Evolutionary conservation across 2,888 invertebrate species (phyloP), one percentile per base, ranked within the genome.

Genomic region (Brassicogethes aeneus): DNA sequence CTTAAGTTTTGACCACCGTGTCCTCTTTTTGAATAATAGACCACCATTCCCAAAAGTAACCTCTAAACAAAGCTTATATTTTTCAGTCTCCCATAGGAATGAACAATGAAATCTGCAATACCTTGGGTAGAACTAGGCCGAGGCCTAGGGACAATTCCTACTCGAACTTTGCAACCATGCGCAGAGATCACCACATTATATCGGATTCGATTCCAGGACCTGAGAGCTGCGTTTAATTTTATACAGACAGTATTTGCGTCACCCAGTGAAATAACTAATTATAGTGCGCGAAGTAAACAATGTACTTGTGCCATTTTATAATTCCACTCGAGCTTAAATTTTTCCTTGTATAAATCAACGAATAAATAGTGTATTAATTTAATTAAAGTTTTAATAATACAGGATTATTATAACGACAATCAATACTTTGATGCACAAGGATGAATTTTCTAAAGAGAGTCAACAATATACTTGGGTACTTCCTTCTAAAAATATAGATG

Each of bases 141-240:
- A 56, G 66, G 51, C 63, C 62, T 32, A 59, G 61, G 44, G 63
- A 73, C 17, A 72, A 71, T 31, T 60, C 75, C 65, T 41, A 73
- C 70, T 35, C 74, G 65, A 64, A 74, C 64, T 65, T 75, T 68
- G 71, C 77, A 62, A 46, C 77, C 66, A 70, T 77, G 55, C 73
- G 80, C 65, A 76, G 81, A 69, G 84, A 85, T 66, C 47, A 47
- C 82, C 84, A 83, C 60, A 86, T 88, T 43, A 77, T 89, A 57
- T 84, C 88, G 38, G 87, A 88, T 65, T 82, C 85, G 53, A 77
- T 89, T 65, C 89, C 89, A 17, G 89, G 89, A 45, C 89, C 88
- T 32, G 89, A 89, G 67, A 89, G 88, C 72, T 89, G 89, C 71
- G 89, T 89, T 64, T 89, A 79, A 17, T 31, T 23, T 23, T 7